Evolutionary conservation across 2,797 vertebrate genomes (phyloP), one percentile per base, ranked within the genome.

Genomic region (Macroramphosus scolopax): DNA sequence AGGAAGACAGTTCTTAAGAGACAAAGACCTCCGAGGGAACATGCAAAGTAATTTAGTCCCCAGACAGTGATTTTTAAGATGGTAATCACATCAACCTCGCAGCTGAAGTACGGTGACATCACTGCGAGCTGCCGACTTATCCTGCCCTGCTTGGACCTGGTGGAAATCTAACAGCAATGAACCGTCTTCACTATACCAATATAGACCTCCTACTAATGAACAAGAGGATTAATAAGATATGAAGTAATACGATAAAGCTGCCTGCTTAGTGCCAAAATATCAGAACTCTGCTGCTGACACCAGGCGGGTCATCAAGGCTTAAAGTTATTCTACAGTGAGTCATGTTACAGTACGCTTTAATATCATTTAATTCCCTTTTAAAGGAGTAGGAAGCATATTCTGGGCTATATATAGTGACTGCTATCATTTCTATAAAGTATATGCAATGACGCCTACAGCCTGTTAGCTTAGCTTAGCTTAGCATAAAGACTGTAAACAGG

Each of bases 1-100:
- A 45, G 59, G 17, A 5, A 42, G 2, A 12, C 15, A 43, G 47
- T 33, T 32, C 39, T 40, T 50, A 18, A 17, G 29, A 43, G 6
- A 36, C 35, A 51, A 31, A 36, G 36, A 31, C 18, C 16, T 31
- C 13, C 3, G 12, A 60, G 48, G 12, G 53, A 60, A 68, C 42
- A 39, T 51, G 50, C 29, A 15, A 25, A 63, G 72, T 62, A 68
- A 76, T 80, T 68, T 75, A 48, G 49, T 69, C 59, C 42, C 38
- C 69, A 69, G 77, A 87, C 79, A 80, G 75, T 64, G 66, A 86
- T 77, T 80, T 74, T 69, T 66, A 51, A 44, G 61, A 74, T 68
- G 70, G 70, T 77, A 79, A 85, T 85, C 72, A 80, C 74, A 85
- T 84, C 72, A 81, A 70, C 58, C 64, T 28, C 65, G 64, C 26